A percentile compares a stretch with the other conserved stretches of the same genome.
These are phyloP conservation scores for Anhinga anhinga DNA, from an alignment of 2,113 vertebrate genomes.

Conservation along the genomic window DNA sequence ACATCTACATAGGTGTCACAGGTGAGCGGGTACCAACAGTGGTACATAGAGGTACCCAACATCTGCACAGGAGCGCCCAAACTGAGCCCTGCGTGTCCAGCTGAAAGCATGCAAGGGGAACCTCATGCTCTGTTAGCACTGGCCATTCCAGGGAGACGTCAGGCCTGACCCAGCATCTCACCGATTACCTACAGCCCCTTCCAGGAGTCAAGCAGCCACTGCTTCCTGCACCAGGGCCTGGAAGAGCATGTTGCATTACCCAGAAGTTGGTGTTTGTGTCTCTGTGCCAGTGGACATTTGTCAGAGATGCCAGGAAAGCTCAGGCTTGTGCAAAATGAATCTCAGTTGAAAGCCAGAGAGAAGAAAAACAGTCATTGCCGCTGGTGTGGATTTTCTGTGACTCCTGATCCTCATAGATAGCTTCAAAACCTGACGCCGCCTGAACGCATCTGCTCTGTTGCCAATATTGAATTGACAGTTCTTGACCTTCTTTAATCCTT, in stretches of 20 bases:
- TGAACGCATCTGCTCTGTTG: not conserved
- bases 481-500: conserved; percentile 65
- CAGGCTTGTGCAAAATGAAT: not conserved
- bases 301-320: not conserved
- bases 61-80: not conserved
- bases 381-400: conserved; percentile 11
- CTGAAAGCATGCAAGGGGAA: not conserved
- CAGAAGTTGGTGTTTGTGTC: not conserved
- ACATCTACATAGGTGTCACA: not conserved
- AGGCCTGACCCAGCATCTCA: not conserved
- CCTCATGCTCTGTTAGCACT: not conserved
- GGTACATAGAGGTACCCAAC: accelerated
- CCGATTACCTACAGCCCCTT: not conserved
- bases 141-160: not conserved
- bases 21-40: accelerated
- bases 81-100: not conserved
- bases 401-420: not conserved
- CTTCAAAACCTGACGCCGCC: conserved; percentile 14
- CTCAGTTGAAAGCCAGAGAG: not conserved
- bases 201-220: not conserved
- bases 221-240: not conserved
- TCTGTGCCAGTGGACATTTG: not conserved
- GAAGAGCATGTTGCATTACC: not conserved
- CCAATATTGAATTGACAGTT: conserved; percentile 35
- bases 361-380: not conserved